Percentiles rank a stretch among this genome's conserved stretches.
Conservation (phyloP, 35 echinoderm and acorn worm species). For the Stichopus chloronotus region DNA sequence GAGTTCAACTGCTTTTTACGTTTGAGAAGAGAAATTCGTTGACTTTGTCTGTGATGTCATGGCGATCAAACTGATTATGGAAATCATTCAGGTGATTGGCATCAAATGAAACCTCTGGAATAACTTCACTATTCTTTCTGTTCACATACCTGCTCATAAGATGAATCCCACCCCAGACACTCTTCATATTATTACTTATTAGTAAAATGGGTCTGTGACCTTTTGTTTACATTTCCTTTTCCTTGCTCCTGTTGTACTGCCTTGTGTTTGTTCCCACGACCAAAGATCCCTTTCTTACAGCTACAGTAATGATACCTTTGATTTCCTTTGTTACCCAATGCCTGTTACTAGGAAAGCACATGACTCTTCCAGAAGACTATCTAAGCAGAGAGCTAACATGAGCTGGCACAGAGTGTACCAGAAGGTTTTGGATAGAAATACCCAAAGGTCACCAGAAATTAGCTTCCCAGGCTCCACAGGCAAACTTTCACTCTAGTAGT, state of each 20-base stretch:
- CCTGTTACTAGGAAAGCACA: not conserved
- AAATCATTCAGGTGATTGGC: not conserved
- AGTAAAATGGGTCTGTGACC: not conserved
- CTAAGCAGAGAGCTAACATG: no score
- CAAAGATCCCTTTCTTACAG: not conserved
- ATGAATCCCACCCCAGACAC: not conserved
- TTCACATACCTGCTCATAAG: constrained; percentile 9
- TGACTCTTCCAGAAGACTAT: not conserved
- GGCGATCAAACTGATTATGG: no score
- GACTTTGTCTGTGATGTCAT: no score
- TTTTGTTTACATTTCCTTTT: not conserved
- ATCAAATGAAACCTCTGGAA: not conserved
- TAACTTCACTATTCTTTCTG: not conserved
- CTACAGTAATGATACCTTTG: constrained; percentile 9
- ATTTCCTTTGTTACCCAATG: not conserved
- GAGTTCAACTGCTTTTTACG: not conserved
- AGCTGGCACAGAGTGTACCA: no score
- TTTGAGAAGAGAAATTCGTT: not conserved
- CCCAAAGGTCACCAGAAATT: no score
- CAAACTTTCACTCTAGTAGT: no score
- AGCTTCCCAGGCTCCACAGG: no score
- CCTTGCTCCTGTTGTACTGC: not conserved
- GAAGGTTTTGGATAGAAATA: no score
- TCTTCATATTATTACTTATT: constrained; percentile 3
- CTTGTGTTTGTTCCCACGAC: not conserved